A percentile compares a stretch with the other conserved stretches of the same genome.
Evolutionary conservation across 2,113 vertebrate species (phyloP).

Genomic region (Chloropsis cyanopogon): DNA sequence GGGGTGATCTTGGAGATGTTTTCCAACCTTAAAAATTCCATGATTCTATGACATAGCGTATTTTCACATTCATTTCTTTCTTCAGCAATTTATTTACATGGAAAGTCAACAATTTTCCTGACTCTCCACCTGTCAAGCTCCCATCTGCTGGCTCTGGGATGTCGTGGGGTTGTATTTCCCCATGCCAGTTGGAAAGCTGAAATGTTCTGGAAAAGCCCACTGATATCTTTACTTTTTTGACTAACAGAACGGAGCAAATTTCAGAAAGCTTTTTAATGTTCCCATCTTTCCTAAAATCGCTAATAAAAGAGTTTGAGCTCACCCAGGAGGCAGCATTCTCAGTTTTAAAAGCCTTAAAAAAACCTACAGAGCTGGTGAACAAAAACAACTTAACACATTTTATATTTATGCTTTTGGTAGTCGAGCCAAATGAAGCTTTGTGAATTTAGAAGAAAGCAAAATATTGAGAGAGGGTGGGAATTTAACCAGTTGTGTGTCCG

Average conservation of each 20-base stretch:
- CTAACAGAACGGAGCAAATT: neutral
- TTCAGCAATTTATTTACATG: neutral
- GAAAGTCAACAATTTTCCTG: neutral
- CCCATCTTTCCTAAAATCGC: neutral
- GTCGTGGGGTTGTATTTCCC: neutral
- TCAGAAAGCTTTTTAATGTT: neutral
- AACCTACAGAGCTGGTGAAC: neutral
- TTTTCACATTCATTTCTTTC: neutral
- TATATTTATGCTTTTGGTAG: neutral
- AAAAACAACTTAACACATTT: neutral
- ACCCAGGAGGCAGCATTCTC: neutral
- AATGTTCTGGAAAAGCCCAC: neutral
- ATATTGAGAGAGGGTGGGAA: neutral
- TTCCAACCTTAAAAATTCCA: neutral
- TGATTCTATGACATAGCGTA: neutral
- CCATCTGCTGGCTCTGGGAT: neutral
- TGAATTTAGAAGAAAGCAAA: neutral
- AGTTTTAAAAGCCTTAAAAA: neutral
- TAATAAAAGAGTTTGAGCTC: neutral
- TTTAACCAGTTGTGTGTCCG: neutral
- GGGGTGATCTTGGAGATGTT: neutral
- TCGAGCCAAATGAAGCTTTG: neutral
- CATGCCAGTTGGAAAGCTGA: neutral
- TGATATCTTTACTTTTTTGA: neutral
- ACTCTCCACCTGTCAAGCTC: neutral